A percentile compares a stretch with the other conserved stretches of the same genome.
These are phyloP conservation scores for Harpagifer antarcticus DNA, from an alignment of 2,797 vertebrate species.

Conservation along the genomic window DNA sequence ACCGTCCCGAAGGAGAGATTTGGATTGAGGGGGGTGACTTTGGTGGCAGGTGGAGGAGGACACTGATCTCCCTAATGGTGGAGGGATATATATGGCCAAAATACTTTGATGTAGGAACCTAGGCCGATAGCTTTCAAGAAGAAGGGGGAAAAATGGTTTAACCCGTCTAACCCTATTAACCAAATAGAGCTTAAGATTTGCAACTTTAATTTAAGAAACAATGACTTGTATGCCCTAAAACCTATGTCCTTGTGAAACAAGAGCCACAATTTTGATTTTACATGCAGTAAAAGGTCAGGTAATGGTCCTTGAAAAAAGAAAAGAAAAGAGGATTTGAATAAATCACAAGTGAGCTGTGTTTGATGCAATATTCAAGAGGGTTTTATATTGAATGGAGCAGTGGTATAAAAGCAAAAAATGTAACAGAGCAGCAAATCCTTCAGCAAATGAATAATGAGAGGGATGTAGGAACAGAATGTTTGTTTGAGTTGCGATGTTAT, in stretches of 20 bases:
- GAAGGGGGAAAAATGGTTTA: constrained; percentile 77
- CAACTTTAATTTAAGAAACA: constrained; percentile 85
- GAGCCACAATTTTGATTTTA: constrained; percentile 79
- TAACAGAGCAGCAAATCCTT: constrained; percentile 51
- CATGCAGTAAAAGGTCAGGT: constrained; percentile 73
- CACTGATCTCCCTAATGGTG: constrained; percentile 84
- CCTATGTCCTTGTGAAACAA: constrained; percentile 82
- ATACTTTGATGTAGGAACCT: constrained; percentile 73
- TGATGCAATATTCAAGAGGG: constrained; percentile 27
- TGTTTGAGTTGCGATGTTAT: constrained; percentile 49
- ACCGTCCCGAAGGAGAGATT: constrained; percentile 83
- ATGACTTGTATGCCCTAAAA: constrained; percentile 77
- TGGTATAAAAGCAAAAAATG: constrained; percentile 3
- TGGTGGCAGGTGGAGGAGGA: constrained; percentile 89
- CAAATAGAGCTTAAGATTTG: constrained; percentile 80
- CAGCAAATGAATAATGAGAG: constrained; percentile 61
- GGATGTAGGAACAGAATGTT: constrained; percentile 47
- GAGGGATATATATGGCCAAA: constrained; percentile 81
- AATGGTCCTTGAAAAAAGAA: constrained; percentile 79
- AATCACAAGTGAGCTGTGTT: constrained; percentile 76
- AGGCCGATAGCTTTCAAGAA: constrained; percentile 73
- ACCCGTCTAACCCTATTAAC: constrained; percentile 85
- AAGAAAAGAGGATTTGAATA: constrained; percentile 79
- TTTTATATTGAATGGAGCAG: constrained; percentile 24
- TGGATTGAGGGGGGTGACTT: constrained; percentile 80